These are phyloP conservation scores for Chloropsis hardwickii DNA, from an alignment of 2,113 vertebrate species.

Conservation along the genomic window DNA sequence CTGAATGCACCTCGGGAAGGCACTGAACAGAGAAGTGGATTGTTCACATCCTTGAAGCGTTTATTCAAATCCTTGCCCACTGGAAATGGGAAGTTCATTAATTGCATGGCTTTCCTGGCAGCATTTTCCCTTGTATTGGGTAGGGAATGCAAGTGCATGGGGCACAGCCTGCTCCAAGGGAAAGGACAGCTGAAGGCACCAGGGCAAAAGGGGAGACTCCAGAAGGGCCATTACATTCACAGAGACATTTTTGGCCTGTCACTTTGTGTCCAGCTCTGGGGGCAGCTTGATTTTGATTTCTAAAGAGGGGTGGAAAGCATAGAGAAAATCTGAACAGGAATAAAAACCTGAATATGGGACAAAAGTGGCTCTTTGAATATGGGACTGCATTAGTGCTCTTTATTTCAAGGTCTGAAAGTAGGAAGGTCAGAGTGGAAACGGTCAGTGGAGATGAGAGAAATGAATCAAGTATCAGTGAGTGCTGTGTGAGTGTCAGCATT, in stretches of 20 bases:
- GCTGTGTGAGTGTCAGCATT: not conserved
- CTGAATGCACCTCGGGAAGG: not conserved
- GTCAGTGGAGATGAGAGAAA: constrained; percentile 28
- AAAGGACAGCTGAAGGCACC: not conserved
- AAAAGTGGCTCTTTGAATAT: constrained; percentile 32
- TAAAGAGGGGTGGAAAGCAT: not conserved
- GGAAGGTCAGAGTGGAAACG: constrained; percentile 43
- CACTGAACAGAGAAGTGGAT: not conserved
- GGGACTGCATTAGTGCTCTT: not conserved
- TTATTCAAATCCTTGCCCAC: not conserved
- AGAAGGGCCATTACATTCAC: not conserved
- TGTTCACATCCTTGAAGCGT: not conserved
- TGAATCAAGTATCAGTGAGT: not conserved
- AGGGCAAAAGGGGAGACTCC: not conserved
- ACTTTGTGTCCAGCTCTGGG: not conserved
- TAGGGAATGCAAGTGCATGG: not conserved
- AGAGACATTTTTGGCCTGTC: not conserved
- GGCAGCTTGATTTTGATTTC: constrained; percentile 26
- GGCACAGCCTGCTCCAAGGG: not conserved
- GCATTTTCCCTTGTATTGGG: fast-evolving
- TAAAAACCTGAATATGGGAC: constrained; percentile 5
- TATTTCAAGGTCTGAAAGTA: not conserved
- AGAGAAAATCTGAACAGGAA: not conserved
- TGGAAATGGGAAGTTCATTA: not conserved
- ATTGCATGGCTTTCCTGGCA: not conserved